Percentiles rank a stretch among this genome's conserved stretches.
Conservation (phyloP, 1,140 invertebrate genomes). For the Cephus cinctus region DNA sequence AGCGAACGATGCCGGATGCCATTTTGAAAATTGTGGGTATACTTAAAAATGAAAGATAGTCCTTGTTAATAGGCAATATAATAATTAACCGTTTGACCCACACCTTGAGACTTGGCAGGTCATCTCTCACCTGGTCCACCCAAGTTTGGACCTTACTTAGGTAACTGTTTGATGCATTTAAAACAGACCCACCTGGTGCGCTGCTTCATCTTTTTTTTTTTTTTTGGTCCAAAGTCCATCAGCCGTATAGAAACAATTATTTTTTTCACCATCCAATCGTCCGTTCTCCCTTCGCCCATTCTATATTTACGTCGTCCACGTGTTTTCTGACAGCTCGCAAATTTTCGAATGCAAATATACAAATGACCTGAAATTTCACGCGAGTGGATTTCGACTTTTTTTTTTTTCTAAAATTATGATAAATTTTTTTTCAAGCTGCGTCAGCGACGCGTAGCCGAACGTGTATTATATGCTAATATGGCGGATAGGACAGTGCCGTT, state of each 20-base stretch:
- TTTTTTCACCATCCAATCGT: constrained; percentile 36
- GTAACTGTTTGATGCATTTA: constrained; percentile 37
- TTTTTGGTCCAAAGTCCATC: constrained; percentile 39
- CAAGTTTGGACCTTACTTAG: constrained; percentile 24
- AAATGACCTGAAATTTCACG: too few species aligned
- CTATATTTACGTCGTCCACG: constrained; percentile 1
- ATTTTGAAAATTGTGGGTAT: too few species aligned
- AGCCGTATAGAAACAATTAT: too few species aligned
- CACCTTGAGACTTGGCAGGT: constrained; percentile 20
- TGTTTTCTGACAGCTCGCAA: constrained; percentile 1
- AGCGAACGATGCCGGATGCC: too few species aligned
- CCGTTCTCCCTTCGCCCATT: constrained; percentile 11
- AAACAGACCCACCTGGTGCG: constrained; percentile 37
- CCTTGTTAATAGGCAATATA: constrained; percentile 36
- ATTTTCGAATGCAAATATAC: too few species aligned
- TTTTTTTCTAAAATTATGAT: too few species aligned
- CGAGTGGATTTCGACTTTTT: too few species aligned
- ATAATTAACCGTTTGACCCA: constrained; percentile 40
- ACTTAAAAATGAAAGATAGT: constrained; percentile 34
- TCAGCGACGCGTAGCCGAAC: too few species aligned
- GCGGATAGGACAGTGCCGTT: too few species aligned
- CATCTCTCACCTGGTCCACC: constrained; percentile 32
- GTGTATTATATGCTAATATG: too few species aligned
- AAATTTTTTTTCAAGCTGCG: too few species aligned
- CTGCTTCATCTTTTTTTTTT: constrained; percentile 26